phyloP scores from a whole-genome alignment of 2,888 invertebrate species.

The Theodoxus fluviatilis region DNA sequence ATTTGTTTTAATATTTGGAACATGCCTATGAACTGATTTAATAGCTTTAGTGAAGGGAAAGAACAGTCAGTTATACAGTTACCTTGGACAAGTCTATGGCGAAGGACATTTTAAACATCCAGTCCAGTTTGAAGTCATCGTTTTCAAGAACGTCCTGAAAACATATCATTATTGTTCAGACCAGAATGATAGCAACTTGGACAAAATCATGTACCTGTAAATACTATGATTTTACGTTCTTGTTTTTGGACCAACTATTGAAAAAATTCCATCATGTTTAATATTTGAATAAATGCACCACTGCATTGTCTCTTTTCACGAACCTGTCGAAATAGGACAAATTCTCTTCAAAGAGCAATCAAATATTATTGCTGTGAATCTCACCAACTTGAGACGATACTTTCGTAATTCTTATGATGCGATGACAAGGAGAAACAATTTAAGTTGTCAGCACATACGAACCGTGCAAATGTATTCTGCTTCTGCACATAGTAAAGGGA shows the following conservation, averaged over 20 bases:
- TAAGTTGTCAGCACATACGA: too few relatives aligned
- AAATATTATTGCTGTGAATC: neutral
- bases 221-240: too few relatives aligned
- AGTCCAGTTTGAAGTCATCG: conserved; percentile 55
- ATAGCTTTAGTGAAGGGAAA: neutral
- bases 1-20: neutral
- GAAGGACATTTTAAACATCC: conserved; percentile 59
- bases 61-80: conserved; percentile 26
- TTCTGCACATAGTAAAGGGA: too few relatives aligned
- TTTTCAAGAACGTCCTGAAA: conserved; percentile 58
- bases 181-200: too few relatives aligned
- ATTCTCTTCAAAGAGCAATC: neutral
- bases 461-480: too few relatives aligned
- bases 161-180: too few relatives aligned
- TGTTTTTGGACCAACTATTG: too few relatives aligned
- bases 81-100: conserved; percentile 54
- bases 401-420: too few relatives aligned
- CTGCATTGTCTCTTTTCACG: conserved; percentile 81
- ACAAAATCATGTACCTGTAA: too few relatives aligned
- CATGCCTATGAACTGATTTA: neutral
- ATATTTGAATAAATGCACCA: too few relatives aligned
- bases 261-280: too few relatives aligned
- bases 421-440: too few relatives aligned
- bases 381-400: conserved; percentile 55
- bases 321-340: conserved; percentile 75